These are phyloP conservation scores for Trichogramma pretiosum DNA, from an alignment of 1,140 invertebrate species.

Conservation along the genomic window DNA sequence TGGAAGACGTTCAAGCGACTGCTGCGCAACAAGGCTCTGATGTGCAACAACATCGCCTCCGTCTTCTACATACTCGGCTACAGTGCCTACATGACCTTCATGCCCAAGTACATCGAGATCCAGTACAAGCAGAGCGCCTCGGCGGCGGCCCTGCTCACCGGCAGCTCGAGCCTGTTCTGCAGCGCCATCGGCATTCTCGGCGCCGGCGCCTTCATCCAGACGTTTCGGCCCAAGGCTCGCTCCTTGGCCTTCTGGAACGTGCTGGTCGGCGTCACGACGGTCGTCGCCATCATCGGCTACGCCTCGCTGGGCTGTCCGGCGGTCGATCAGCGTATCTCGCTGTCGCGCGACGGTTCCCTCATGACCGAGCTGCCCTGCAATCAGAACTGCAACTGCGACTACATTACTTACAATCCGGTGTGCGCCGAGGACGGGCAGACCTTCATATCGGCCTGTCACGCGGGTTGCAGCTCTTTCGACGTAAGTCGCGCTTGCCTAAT, in stretches of 20 bases:
- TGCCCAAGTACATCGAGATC: slow-evolving; percentile 69
- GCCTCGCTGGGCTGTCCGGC: slow-evolving; percentile 62
- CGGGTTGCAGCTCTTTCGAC: slow-evolving; percentile 49
- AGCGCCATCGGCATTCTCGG: slow-evolving; percentile 62
- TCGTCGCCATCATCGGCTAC: slow-evolving; percentile 56
- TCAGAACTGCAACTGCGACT: slow-evolving; percentile 55
- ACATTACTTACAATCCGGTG: slow-evolving; percentile 60
- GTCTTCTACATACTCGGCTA: slow-evolving; percentile 65
- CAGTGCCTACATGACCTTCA: slow-evolving; percentile 66
- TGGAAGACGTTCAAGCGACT: slow-evolving; percentile 54
- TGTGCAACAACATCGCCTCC: slow-evolving; percentile 59
- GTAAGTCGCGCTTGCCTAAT: too few relatives aligned
- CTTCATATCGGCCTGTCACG: slow-evolving; percentile 64
- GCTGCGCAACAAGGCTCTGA: slow-evolving; percentile 55
- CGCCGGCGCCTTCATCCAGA: slow-evolving; percentile 60
- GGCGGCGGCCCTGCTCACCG: slow-evolving; percentile 58
- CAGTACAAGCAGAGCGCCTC: slow-evolving; percentile 66
- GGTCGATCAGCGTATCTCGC: slow-evolving; percentile 47
- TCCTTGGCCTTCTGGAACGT: slow-evolving; percentile 67
- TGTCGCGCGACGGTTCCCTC: slow-evolving; percentile 41
- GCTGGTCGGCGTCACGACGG: slow-evolving; percentile 55
- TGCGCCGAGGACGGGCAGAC: slow-evolving; percentile 52
- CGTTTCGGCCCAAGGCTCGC: slow-evolving; percentile 59
- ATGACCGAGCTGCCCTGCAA: slow-evolving; percentile 50
- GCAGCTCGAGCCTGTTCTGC: slow-evolving; percentile 61